phyloP scores from a whole-genome alignment of 1,140 invertebrate species.

The Lepidotrigona ventralis region DNA sequence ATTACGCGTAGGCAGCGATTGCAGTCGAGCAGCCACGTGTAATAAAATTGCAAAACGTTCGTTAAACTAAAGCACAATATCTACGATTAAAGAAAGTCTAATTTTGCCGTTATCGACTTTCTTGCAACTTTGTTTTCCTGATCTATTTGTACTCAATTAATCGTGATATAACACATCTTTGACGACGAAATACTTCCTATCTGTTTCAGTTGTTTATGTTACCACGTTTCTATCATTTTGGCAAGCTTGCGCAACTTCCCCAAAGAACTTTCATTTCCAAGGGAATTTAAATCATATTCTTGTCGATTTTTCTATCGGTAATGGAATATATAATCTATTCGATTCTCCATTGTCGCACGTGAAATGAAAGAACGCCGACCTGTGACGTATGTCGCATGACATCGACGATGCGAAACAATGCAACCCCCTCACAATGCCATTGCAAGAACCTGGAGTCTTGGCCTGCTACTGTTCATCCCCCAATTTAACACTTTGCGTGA shows the following conservation, averaged over 20 bases:
- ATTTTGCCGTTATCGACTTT: not conserved
- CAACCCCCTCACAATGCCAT: slow-evolving; percentile 3
- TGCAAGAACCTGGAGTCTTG: slow-evolving; percentile 22
- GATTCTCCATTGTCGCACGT: not conserved
- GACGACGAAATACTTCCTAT: not conserved
- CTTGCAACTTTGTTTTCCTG: not conserved
- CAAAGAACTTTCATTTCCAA: not conserved
- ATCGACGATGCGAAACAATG: slow-evolving; percentile 36
- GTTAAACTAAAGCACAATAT: slow-evolving; percentile 1
- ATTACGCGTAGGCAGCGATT: slow-evolving; percentile 20
- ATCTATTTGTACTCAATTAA: not conserved
- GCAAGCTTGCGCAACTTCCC: not conserved
- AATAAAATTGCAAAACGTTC: slow-evolving; percentile 10
- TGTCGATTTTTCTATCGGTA: too few species aligned
- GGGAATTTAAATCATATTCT: too few species aligned
- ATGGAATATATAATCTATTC: too few species aligned
- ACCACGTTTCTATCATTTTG: not conserved
- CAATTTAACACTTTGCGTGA: slow-evolving; percentile 39
- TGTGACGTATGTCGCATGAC: slow-evolving; percentile 10
- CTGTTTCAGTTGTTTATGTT: not conserved
- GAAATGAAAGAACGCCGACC: not conserved
- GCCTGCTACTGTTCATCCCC: not conserved
- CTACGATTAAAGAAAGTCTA: slow-evolving; percentile 15
- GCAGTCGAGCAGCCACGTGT: slow-evolving; percentile 7
- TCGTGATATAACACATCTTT: not conserved